Percentiles rank a stretch among this genome's conserved stretches.
Conservation (phyloP, 2,797 vertebrate species). For the Novumbra hubbsi region DNA sequence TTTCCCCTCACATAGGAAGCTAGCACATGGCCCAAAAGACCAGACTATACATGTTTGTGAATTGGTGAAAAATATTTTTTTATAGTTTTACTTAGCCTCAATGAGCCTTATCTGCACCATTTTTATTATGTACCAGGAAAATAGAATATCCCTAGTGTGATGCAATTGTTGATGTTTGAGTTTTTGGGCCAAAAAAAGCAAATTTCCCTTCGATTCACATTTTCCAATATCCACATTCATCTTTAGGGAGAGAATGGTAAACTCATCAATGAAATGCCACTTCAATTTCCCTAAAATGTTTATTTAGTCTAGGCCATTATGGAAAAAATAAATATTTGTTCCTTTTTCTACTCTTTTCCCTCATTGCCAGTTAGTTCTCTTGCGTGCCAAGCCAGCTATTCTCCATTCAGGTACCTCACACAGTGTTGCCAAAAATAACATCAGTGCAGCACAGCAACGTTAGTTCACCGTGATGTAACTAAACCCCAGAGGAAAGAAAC, state of each 20-base stretch:
- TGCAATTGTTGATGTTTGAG: constrained; percentile 9
- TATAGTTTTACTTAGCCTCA: background rate
- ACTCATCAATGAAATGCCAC: constrained; percentile 50
- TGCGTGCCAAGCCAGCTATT: constrained; percentile 13
- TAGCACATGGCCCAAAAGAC: background rate
- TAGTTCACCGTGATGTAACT: constrained; percentile 62
- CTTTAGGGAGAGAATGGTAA: constrained; percentile 46
- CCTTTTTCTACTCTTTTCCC: constrained; percentile 25
- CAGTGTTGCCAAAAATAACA: constrained; percentile 57
- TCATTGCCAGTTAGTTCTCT: background rate
- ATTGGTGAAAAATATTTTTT: background rate
- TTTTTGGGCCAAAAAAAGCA: background rate
- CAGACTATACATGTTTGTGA: background rate
- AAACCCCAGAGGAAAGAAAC: constrained; percentile 40
- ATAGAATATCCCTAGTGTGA: background rate
- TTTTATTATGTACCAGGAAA: background rate
- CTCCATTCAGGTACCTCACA: constrained; percentile 53
- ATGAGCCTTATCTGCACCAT: background rate
- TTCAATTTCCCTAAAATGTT: constrained; percentile 20
- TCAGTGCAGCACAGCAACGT: constrained; percentile 29
- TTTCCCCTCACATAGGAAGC: background rate
- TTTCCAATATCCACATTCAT: constrained; percentile 41
- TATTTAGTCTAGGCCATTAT: constrained; percentile 16
- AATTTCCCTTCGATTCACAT: constrained; percentile 22
- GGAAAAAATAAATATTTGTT: constrained; percentile 24